A percentile compares a stretch with the other conserved stretches of the same genome.
phyloP scores from a whole-genome alignment of 2,797 vertebrate species.

The Cyprinodon diabolis region DNA sequence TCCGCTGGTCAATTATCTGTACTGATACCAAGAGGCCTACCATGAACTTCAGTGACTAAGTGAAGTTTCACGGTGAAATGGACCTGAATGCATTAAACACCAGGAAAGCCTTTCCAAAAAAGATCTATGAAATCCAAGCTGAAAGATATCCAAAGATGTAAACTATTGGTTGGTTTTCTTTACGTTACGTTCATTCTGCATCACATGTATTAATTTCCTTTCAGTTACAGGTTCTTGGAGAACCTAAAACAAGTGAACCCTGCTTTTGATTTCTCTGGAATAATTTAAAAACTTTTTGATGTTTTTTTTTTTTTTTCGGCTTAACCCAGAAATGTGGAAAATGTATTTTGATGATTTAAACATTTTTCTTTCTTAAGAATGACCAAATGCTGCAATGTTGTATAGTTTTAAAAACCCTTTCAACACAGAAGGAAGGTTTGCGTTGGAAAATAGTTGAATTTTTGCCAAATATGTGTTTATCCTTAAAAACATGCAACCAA shows the following conservation, averaged over 20 bases:
- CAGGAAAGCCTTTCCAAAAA: conserved; percentile 73
- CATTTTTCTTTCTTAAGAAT: conserved; percentile 63
- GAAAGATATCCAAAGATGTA: conserved; percentile 81
- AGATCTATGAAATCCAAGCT: conserved; percentile 72
- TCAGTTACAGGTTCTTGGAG: conserved; percentile 53
- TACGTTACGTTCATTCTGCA: conserved; percentile 54
- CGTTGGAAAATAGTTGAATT: conserved; percentile 63
- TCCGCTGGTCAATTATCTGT: conserved; percentile 55
- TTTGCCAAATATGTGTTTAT: conserved; percentile 77
- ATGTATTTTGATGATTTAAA: conserved; percentile 62
- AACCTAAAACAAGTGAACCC: conserved; percentile 61
- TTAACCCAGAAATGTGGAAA: conserved; percentile 45
- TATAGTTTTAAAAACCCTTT: conserved; percentile 81
- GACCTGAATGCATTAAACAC: conserved; percentile 25
- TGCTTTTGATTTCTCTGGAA: conserved; percentile 46
- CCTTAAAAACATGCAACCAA: conserved; percentile 74
- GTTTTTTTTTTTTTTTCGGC: conserved; percentile 43
- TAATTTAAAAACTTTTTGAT: conserved; percentile 25
- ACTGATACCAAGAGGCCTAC: conserved; percentile 67
- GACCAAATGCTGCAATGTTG: conserved; percentile 78
- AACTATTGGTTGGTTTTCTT: conserved; percentile 73
- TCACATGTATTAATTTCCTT: conserved; percentile 19
- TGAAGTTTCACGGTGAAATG: conserved; percentile 28
- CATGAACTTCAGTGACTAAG: conserved; percentile 50
- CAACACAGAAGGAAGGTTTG: conserved; percentile 53